Conservation (phyloP, 2,888 invertebrate species). For the Drosophila pseudotalamancana region DNA sequence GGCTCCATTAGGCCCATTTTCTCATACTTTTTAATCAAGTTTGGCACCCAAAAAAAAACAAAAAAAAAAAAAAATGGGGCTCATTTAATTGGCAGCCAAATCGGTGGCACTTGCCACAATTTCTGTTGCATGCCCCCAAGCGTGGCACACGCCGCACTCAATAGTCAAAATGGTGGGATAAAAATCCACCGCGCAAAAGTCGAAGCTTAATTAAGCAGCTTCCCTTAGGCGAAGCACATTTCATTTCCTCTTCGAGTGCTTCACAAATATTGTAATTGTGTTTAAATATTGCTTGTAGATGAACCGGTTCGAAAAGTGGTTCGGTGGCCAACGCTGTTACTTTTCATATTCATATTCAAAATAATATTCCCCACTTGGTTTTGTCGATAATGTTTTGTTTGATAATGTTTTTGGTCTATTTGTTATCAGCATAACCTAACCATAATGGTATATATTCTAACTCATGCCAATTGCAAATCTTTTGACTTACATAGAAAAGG, state of each 20-base stretch:
- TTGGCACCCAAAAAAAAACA: no score
- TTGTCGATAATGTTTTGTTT: no score
- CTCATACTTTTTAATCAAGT: constrained; percentile 55
- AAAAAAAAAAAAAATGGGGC: constrained; percentile 25
- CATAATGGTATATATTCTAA: no score
- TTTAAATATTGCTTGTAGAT: not conserved
- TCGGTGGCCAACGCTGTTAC: no score
- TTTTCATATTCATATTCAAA: no score
- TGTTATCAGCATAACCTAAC: no score
- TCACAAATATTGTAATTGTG: not conserved
- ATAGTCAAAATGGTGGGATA: no score
- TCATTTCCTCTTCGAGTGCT: not conserved
- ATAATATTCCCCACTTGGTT: no score
- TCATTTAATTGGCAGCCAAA: constrained; percentile 61
- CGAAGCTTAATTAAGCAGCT: constrained; percentile 20
- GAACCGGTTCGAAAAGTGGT: constrained; percentile 1
- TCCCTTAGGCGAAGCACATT: constrained; percentile 3
- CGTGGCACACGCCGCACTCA: not conserved
- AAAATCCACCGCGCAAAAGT: not conserved
- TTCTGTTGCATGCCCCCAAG: constrained; percentile 51
- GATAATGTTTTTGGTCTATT: no score
- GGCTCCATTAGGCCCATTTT: constrained; percentile 34
- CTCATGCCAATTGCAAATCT: no score
- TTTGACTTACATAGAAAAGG: no score
- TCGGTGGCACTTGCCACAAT: constrained; percentile 30